phyloP scores from a whole-genome alignment of 2,797 vertebrate genomes.

The Typhlichthys subterraneus region DNA sequence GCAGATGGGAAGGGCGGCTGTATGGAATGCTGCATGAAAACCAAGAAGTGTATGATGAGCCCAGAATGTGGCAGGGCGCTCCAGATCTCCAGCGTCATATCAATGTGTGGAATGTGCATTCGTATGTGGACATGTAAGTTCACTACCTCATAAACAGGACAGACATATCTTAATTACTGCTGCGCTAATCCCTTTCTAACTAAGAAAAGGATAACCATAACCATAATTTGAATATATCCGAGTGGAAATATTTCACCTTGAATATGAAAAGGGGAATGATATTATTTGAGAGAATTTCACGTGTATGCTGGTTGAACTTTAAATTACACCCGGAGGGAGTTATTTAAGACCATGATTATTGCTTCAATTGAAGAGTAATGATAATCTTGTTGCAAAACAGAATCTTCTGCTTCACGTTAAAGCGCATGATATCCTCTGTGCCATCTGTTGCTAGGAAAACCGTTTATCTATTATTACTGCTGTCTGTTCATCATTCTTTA shows the following conservation, averaged over 20 bases:
- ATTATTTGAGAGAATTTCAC: background rate
- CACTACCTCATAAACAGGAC: background rate
- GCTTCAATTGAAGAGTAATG: background rate
- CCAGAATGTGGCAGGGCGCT: conserved; percentile 63
- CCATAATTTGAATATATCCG: background rate
- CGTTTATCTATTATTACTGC: background rate
- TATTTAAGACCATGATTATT: background rate
- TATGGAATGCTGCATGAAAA: conserved; percentile 60
- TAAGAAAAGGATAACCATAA: too few relatives aligned
- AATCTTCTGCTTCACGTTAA: background rate
- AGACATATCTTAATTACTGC: too few relatives aligned
- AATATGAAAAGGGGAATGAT: conserved; percentile 9
- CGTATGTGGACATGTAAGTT: conserved; percentile 64
- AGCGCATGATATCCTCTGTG: background rate
- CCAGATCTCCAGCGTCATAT: conserved; percentile 63
- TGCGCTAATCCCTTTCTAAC: too few relatives aligned
- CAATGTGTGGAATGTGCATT: conserved; percentile 70
- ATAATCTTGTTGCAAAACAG: background rate
- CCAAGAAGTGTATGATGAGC: conserved; percentile 71
- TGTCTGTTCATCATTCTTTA: background rate
- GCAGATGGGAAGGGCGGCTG: conserved; percentile 31
- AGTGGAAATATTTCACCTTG: conserved; percentile 1
- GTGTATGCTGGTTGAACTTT: background rate
- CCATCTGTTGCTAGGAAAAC: conserved; percentile 2
- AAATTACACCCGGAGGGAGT: background rate